A percentile compares a stretch with the other conserved stretches of the same genome.
phyloP scores from a whole-genome alignment of 2,888 invertebrate genomes.

The Micoletzkya japonica region DNA sequence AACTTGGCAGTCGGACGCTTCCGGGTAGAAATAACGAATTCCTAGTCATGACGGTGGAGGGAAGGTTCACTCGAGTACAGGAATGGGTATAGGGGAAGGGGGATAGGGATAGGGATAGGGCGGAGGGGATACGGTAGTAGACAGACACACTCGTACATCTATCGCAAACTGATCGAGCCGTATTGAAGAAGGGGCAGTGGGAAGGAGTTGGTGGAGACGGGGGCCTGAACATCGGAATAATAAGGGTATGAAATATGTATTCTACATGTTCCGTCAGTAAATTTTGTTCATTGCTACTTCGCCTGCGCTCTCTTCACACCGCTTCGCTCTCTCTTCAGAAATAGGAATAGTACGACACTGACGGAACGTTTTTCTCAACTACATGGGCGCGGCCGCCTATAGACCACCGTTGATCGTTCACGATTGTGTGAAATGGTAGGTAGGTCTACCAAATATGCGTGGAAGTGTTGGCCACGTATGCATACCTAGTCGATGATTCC shows the following conservation, averaged over 20 bases:
- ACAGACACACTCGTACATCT: slow-evolving; percentile 13
- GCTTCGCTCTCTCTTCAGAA: too few species aligned
- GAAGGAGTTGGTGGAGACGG: too few species aligned
- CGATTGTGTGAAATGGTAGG: too few species aligned
- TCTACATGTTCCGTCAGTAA: too few species aligned
- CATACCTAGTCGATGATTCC: neutral
- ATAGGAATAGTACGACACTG: neutral
- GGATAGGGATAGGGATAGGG: neutral
- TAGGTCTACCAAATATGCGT: too few species aligned
- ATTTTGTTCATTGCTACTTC: too few species aligned
- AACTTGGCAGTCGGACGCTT: neutral
- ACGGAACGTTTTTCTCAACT: slow-evolving; percentile 9
- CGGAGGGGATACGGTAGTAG: neutral
- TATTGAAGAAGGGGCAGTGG: too few species aligned
- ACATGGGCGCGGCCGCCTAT: slow-evolving; percentile 18
- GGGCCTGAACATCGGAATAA: too few species aligned
- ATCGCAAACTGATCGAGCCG: neutral
- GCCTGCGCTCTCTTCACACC: too few species aligned
- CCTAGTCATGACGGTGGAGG: neutral
- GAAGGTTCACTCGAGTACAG: slow-evolving; percentile 3
- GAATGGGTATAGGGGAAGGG: neutral
- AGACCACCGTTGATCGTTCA: too few species aligned
- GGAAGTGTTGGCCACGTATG: neutral
- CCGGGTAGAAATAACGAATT: neutral
- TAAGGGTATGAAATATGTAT: too few species aligned